phyloP scores from a whole-genome alignment of 2,113 vertebrate genomes.

The Scomber scombrus region DNA sequence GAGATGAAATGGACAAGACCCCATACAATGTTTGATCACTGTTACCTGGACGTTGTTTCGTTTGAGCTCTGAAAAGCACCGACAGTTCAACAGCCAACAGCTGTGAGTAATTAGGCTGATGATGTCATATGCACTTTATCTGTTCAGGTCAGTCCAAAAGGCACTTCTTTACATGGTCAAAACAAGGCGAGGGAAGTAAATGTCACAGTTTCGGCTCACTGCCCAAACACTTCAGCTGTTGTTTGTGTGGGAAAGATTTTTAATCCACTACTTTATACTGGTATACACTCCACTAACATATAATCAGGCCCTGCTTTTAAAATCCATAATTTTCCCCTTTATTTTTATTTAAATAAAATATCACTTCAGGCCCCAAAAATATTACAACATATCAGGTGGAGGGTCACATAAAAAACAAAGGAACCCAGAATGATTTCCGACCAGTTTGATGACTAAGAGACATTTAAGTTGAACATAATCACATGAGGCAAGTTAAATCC shows the following conservation, averaged over 20 bases:
- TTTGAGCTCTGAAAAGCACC: neutral
- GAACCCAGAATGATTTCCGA: slow-evolving; percentile 31
- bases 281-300: slow-evolving; percentile 19
- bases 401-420: neutral
- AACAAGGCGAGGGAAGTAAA: neutral
- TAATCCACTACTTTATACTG: neutral
- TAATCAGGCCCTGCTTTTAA: slow-evolving; percentile 37
- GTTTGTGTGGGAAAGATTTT: neutral
- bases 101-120: too few species aligned
- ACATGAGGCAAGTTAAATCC: slow-evolving; percentile 48
- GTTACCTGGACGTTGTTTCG: neutral
- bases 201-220: neutral
- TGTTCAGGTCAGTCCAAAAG: slow-evolving; percentile 46
- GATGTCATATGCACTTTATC: neutral
- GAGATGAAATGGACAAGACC: slow-evolving; percentile 1
- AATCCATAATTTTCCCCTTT: slow-evolving; percentile 45
- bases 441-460: slow-evolving; percentile 29
- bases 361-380: slow-evolving; percentile 42
- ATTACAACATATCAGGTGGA: slow-evolving; percentile 14
- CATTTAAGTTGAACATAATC: slow-evolving; percentile 20
- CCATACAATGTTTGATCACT: neutral
- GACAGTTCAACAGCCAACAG: neutral
- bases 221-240: neutral
- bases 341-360: slow-evolving; percentile 67
- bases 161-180: slow-evolving; percentile 53